Percentiles rank a stretch among this genome's conserved stretches.
phyloP scores from a whole-genome alignment of 1,140 invertebrate species.

The Eufriesea mexicana region DNA sequence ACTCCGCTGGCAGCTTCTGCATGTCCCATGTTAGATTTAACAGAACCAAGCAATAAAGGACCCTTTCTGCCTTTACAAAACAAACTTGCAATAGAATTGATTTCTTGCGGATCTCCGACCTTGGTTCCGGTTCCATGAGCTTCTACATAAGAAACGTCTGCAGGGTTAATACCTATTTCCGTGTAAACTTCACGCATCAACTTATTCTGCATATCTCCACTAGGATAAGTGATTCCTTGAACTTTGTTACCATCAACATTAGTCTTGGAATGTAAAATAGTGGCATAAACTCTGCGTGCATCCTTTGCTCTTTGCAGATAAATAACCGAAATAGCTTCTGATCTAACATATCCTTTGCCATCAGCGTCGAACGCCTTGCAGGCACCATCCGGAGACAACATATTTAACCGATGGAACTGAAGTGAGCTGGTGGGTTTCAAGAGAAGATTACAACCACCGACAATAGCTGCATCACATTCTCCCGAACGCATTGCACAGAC shows the following conservation, averaged over 20 bases:
- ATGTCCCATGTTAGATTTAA: conserved; percentile 99
- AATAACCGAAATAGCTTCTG: conserved; percentile 92
- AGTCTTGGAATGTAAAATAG: conserved; percentile 91
- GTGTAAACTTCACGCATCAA: conserved; percentile 93
- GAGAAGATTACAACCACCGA: conserved; percentile 92
- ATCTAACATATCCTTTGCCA: conserved; percentile 95
- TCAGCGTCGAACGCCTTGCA: conserved; percentile 97
- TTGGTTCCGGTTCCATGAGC: conserved; percentile 98
- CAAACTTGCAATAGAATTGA: conserved; percentile 95
- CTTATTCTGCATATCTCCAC: conserved; percentile 92
- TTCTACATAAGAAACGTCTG: conserved; percentile 93
- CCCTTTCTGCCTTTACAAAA: conserved; percentile 92
- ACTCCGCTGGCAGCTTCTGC: conserved; percentile 96
- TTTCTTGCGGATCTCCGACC: conserved; percentile 97
- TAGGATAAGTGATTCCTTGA: conserved; percentile 95
- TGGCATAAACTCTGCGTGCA: conserved; percentile 93
- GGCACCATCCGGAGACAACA: conserved; percentile 94
- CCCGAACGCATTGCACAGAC: conserved; percentile 90
- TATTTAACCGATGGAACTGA: conserved; percentile 95
- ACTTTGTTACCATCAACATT: conserved; percentile 96
- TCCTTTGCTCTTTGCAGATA: conserved; percentile 90
- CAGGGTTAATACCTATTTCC: conserved; percentile 91
- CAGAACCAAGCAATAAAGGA: conserved; percentile 95
- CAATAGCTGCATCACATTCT: conserved; percentile 95
- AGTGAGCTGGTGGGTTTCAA: conserved; percentile 94